Conservation (phyloP, 2,113 vertebrate species). For the Oreotrochilus melanogaster region DNA sequence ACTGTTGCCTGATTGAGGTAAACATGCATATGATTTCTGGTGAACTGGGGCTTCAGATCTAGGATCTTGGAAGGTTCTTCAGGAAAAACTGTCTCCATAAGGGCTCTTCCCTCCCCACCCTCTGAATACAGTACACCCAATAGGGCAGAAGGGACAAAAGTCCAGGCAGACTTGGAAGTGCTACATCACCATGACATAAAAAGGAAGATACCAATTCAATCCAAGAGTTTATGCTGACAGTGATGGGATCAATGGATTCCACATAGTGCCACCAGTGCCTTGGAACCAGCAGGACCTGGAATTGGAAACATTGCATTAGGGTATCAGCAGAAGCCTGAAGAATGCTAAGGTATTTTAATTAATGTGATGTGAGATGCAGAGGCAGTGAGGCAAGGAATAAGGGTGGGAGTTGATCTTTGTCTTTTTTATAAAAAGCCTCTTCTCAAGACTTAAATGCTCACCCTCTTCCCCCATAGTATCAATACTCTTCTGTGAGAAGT, state of each 20-base stretch:
- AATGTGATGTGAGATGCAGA: background rate
- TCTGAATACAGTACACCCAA: background rate
- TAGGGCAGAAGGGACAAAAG: background rate
- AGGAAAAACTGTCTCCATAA: background rate
- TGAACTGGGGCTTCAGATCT: background rate
- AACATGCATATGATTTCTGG: background rate
- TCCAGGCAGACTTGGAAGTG: background rate
- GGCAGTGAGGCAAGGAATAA: background rate
- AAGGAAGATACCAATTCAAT: conserved; percentile 88
- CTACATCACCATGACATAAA: background rate
- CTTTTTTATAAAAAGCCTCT: background rate
- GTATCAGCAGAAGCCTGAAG: background rate
- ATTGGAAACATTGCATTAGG: conserved; percentile 8
- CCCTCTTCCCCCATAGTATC: background rate
- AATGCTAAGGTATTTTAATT: background rate
- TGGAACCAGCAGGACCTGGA: conserved; percentile 93
- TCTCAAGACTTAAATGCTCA: background rate
- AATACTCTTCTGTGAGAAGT: background rate
- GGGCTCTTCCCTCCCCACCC: background rate
- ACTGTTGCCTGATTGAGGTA: background rate
- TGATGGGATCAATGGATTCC: conserved; percentile 91
- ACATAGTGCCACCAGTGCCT: conserved; percentile 99
- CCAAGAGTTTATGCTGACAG: conserved; percentile 96
- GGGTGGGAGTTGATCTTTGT: background rate
- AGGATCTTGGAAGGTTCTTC: background rate